Evolutionary conservation across 2,113 vertebrate species (phyloP).

Genomic region (Procavia capensis): DNA sequence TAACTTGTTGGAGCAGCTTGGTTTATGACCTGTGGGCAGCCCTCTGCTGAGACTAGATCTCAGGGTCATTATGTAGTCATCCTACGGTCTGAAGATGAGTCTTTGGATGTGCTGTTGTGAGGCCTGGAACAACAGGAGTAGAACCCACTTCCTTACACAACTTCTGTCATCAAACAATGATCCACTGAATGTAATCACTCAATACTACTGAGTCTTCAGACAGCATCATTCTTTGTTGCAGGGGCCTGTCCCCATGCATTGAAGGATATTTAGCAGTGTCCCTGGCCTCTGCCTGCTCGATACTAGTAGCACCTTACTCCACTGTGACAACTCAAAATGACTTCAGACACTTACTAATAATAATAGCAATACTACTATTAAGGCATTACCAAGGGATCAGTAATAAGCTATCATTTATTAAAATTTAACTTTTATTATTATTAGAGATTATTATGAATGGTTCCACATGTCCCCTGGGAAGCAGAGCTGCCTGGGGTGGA

Average conservation of each 20-base stretch:
- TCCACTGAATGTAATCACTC: neutral
- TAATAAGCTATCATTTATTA: too few relatives aligned
- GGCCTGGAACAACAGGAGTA: neutral
- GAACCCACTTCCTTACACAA: neutral
- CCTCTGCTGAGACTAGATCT: neutral
- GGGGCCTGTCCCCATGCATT: neutral
- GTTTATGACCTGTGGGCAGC: neutral
- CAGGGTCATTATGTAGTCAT: neutral
- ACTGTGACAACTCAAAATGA: neutral
- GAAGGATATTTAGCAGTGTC: too few relatives aligned
- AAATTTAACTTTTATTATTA: too few relatives aligned
- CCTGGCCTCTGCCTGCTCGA: too few relatives aligned
- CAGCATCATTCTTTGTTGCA: neutral
- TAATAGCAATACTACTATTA: too few relatives aligned
- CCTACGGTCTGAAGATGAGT: neutral
- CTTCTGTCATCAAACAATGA: neutral
- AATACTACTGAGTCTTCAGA: too few relatives aligned
- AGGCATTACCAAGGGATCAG: too few relatives aligned
- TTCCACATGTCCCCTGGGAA: neutral
- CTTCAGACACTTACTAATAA: neutral
- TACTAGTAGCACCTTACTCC: too few relatives aligned
- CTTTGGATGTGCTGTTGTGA: neutral
- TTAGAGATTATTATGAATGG: neutral
- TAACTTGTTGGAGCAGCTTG: neutral
- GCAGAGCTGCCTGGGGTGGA: neutral